Conservation (phyloP, 92 coral and sea anemone genomes). For the Heliopora coerulea region DNA sequence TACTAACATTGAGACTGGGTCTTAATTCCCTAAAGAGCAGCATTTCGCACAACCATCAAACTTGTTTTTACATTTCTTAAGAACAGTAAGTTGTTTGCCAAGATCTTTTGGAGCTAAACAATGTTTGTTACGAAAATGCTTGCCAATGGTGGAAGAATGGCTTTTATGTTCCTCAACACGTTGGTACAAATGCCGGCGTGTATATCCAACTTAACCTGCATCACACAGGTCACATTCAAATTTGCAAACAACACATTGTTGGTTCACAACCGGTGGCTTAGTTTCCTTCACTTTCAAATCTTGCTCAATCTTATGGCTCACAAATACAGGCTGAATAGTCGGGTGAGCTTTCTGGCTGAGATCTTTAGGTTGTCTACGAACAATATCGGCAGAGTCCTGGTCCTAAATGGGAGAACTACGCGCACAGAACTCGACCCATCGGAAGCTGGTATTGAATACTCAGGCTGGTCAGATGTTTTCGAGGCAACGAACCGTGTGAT, state of each 20-base stretch:
- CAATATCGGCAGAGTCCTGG: constrained; percentile 48
- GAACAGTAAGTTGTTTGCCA: too few species aligned
- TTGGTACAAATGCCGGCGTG: constrained; percentile 54
- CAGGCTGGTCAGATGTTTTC: neutral
- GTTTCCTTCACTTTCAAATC: constrained; percentile 27
- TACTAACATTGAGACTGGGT: too few species aligned
- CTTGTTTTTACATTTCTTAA: too few species aligned
- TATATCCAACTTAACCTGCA: constrained; percentile 57
- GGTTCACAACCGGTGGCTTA: constrained; percentile 19
- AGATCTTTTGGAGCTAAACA: too few species aligned
- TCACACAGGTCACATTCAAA: constrained; percentile 47
- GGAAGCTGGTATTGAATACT: neutral
- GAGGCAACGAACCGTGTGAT: constrained; percentile 38
- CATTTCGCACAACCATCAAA: too few species aligned
- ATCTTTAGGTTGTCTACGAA: constrained; percentile 50
- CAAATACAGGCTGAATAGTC: constrained; percentile 34
- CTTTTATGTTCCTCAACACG: constrained; percentile 54
- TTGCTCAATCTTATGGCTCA: constrained; percentile 28
- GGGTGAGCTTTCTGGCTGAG: constrained; percentile 47
- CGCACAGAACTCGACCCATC: constrained; percentile 26
- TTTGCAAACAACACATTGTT: neutral
- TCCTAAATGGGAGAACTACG: constrained; percentile 53
- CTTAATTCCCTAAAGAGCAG: too few species aligned
- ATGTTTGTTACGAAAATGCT: too few species aligned
- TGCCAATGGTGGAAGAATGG: constrained; percentile 53